Base-by-base conservation (phyloP, 2,113 vertebrate species). In the Ifrita kowaldi region DNA sequence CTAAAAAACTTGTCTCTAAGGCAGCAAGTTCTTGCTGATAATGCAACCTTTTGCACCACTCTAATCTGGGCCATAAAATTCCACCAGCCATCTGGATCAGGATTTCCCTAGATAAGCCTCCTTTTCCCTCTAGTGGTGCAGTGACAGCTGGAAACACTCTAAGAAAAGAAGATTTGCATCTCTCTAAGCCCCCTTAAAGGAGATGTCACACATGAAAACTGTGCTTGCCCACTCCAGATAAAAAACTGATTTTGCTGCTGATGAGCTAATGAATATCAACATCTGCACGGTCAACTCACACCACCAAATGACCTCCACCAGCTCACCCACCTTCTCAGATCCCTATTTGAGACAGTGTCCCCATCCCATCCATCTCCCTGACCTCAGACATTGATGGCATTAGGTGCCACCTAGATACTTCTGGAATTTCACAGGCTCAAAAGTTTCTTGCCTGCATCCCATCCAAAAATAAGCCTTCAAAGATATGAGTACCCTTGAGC, bases 391-490 rank as follows among this genome's bases (percentile, higher is more conserved):
- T 5, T 0, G 0, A n/a, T 41, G 63, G 64, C 68, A 68, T n/a
- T 69, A 1, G 1, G 79, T 52, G 18, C 21, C 18, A 83, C 39
- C 18, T 3, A 74, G 28, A 56, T n/a, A 33, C 15, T 81, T 62
- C 41, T 28, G 59, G 27, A 44, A 64, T 90, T 77, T 81, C 75
- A 84, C 11, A 14, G 52, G 37, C 49, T 90, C 35, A 28, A 33
- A 87, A 76, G 55, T 64, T 89, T 78, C 62, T 55, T 44, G 21
- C 44, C 49, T 39, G 33, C 5, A 7, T 53, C 49, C 76, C 76
- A 88, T 84, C 47, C 86, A 79, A 92, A 96, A 96, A 90, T 75
- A 94, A 94, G 78, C 28, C 62, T 93, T 90, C 75, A 90, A 89
- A 96, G 78, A 53, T 39, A 35, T 0, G 16, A 86, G 89, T 70